These are phyloP conservation scores for Amiota minor DNA, from an alignment of 2,888 invertebrate species.

Conservation along the genomic window DNA sequence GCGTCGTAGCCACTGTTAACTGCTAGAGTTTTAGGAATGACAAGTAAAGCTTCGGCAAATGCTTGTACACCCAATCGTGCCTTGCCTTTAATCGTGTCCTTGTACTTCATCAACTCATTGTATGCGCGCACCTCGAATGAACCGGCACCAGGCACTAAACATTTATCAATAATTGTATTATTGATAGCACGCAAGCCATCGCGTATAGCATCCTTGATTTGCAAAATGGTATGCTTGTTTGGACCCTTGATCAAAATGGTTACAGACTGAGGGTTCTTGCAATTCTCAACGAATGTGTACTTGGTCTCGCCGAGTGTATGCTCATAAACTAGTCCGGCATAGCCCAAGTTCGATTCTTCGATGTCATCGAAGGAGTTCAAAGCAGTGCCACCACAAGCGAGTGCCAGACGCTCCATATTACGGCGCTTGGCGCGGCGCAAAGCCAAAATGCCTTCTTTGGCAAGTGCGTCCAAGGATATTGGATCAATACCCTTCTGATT, in stretches of 20 bases:
- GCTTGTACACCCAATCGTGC: slow-evolving; percentile 92
- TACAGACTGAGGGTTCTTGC: slow-evolving; percentile 95
- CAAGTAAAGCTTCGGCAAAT: slow-evolving; percentile 93
- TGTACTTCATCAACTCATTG: slow-evolving; percentile 84
- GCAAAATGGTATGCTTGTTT: slow-evolving; percentile 93
- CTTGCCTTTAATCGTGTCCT: slow-evolving; percentile 91
- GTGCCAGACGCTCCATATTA: slow-evolving; percentile 96
- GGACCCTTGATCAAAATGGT: slow-evolving; percentile 98
- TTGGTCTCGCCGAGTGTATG: slow-evolving; percentile 98
- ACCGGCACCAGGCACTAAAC: slow-evolving; percentile 94
- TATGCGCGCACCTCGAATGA: slow-evolving; percentile 94
- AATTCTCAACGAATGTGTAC: slow-evolving; percentile 97
- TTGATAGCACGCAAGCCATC: slow-evolving; percentile 98
- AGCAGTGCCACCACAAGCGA: slow-evolving; percentile 96
- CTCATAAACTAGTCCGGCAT: slow-evolving; percentile 95
- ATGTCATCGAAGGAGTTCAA: slow-evolving; percentile 97
- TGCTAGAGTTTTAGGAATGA: slow-evolving; percentile 94
- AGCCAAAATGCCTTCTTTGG: slow-evolving; percentile 96
- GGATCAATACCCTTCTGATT: slow-evolving; percentile 99
- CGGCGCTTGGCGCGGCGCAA: slow-evolving; percentile 96
- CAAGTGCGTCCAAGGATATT: slow-evolving; percentile 93
- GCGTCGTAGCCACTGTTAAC: slow-evolving; percentile 96
- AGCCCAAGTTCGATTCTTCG: slow-evolving; percentile 89
- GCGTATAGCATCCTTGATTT: slow-evolving; percentile 97
- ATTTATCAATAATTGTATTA: slow-evolving; percentile 95